Evolutionary conservation across 2,888 invertebrate genomes (phyloP), one percentile per base, ranked within the genome.

Genomic region (Strigamia crassipes): DNA sequence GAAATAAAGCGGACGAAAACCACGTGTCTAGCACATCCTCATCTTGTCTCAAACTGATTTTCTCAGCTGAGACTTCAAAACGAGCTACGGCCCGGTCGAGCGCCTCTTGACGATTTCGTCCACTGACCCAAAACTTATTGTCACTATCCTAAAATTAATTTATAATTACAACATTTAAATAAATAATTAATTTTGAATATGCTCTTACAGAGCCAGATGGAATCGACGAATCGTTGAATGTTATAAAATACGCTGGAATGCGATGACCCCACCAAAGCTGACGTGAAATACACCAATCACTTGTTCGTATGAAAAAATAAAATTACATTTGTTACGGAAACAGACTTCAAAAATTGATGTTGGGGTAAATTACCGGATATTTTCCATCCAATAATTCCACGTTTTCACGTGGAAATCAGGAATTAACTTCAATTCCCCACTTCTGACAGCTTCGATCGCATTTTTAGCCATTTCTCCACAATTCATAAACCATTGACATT

Each of bases 261-360:
- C 96, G 92, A 89, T 99, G 99, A 0, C 99, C 99, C 99, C 99
- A 99, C 99, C 99, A 99, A 82, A 99, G 90, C 88, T 99, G 99
- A 1, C 91, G 91, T 0, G 98, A 99, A 83, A 99, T 95, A 89
- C 99, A 99, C 99, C 99, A 99, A 88, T 99, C 99, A 5, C 97
- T 92, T 86, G 41, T 6, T n/a, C 3, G n/a, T 38, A 77, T 23
- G 21, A 31, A 2, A 77, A n/a, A 34, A 38, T 12, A 73, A 23
- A 73, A 9, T 21, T 5, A 23, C 18, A 4, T 42, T 51, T 6
- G n/a, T 15, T 18, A 51, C n/a, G 2, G n/a, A 51, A n/a, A n/a
- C n/a, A 13, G 10, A n/a, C n/a, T 34, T 34, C 34, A 34, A 34
- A 34, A 34, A 34, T 34, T 34, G n/a, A n/a, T n/a, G n/a, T 34